Evolutionary conservation across 2,888 invertebrate species (phyloP), one percentile per base, ranked within the genome.

Genomic region (Malthinus flaveolus): DNA sequence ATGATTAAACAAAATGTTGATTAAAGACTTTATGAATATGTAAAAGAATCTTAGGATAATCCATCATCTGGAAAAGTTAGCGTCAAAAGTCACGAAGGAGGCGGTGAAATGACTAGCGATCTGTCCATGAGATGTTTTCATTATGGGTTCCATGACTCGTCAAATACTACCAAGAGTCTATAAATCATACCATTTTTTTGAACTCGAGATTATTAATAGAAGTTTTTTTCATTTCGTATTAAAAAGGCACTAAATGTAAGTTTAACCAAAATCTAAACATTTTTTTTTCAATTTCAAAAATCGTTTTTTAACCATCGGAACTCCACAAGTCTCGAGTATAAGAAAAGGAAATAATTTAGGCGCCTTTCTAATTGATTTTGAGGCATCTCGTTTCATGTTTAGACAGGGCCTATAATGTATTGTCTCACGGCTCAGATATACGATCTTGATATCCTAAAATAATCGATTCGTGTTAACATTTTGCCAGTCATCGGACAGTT

Each of bases 81-180:
- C 78, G 78, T 78, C 76, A 78, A 78, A 78, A 78, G 78, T 78
- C 77, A 78, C 78, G 78, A 77, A 76, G 73, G 70, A 78, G 78
- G 78, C 78, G 78, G 78, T 75, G 77, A 77, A 78, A 74, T 78
- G 77, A 78, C 78, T 78, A 76, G 78, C 78, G 77, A 78, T 77
- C 77, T 77, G 77, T 78, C 77, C 73, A 73, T 74, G 74, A 78
- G 78, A 78, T 78, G 78, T 78, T 78, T 78, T 78, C 77, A 78
- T 78, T 78, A 78, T 77, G 75, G 76, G 77, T 73, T 77, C 77
- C 77, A 75, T 78, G 78, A 78, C 78, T 78, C 73, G 77, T 75
- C 76, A 73, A 76, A 77, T 75, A 72, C 64, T 69, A 67, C 66
- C 68, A 67, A 68, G 67, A 31, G 71, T 73, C 69, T 72, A 75